Evolutionary conservation across 2,113 vertebrate genomes (phyloP).

Genomic region (Equus przewalskii): DNA sequence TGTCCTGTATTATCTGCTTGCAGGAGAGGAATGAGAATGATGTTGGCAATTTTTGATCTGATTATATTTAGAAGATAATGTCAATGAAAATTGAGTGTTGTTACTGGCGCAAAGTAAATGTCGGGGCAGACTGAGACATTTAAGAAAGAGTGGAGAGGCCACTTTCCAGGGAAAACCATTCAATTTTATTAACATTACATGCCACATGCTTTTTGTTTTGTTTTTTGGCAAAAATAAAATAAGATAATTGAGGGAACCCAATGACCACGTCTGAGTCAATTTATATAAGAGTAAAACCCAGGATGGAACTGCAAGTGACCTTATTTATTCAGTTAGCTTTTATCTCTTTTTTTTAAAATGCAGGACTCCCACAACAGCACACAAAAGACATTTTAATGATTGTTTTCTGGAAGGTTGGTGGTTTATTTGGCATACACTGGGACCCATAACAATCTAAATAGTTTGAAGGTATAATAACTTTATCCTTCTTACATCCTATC

Average conservation of each 20-base stretch:
- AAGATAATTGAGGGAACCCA: conserved; percentile 69
- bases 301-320: conserved; percentile 44
- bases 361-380: background rate
- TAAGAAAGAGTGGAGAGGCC: conserved; percentile 71
- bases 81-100: conserved; percentile 80
- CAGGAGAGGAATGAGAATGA: conserved; percentile 64
- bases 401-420: conserved; percentile 57
- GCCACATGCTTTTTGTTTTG: background rate
- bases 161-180: conserved; percentile 62
- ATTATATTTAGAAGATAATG: conserved; percentile 79
- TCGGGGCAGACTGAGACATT: conserved; percentile 77
- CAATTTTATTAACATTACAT: conserved; percentile 62
- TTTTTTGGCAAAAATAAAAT: conserved; percentile 64
- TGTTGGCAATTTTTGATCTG: conserved; percentile 74
- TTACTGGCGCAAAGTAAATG: conserved; percentile 77
- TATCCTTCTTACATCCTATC: background rate
- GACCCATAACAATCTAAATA: conserved; percentile 48
- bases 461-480: background rate
- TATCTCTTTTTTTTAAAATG: conserved; percentile 43
- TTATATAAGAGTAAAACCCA: conserved; percentile 64
- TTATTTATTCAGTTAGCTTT: conserved; percentile 61
- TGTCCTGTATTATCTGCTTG: conserved; percentile 43
- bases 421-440: background rate
- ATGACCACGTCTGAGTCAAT: conserved; percentile 67
- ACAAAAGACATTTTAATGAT: conserved; percentile 33